phyloP scores from a whole-genome alignment of 2,797 vertebrate species.

The Anguilla marmorata region DNA sequence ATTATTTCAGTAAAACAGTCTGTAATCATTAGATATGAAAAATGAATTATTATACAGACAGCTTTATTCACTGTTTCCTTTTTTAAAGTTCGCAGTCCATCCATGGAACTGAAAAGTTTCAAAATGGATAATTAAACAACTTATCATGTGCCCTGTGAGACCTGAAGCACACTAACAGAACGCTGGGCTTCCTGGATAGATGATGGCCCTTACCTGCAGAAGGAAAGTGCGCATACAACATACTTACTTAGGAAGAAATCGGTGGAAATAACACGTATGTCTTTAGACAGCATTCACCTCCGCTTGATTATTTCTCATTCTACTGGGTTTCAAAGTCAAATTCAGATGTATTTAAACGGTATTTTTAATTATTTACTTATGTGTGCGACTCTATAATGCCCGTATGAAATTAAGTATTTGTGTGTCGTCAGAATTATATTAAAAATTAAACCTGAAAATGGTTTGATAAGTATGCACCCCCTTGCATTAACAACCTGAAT shows the following conservation, averaged over 20 bases:
- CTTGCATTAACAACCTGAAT: too few species aligned
- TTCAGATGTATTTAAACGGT: too few species aligned
- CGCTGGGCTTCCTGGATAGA: slow-evolving; percentile 35
- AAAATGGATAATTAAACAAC: slow-evolving; percentile 53
- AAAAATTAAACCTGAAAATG: too few species aligned
- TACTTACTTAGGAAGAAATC: slow-evolving; percentile 21
- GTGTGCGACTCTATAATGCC: too few species aligned
- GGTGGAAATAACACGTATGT: neutral
- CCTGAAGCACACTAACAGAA: slow-evolving; percentile 31
- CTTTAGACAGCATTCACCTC: neutral
- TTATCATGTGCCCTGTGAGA: slow-evolving; percentile 48
- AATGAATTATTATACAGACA: slow-evolving; percentile 85
- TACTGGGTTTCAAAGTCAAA: too few species aligned
- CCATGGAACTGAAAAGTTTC: slow-evolving; percentile 67
- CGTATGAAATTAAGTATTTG: too few species aligned
- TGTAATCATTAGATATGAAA: slow-evolving; percentile 92
- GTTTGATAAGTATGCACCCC: too few species aligned
- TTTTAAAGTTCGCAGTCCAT: slow-evolving; percentile 78
- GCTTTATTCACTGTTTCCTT: slow-evolving; percentile 81
- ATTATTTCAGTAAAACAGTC: slow-evolving; percentile 89
- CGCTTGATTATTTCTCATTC: neutral
- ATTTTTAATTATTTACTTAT: too few species aligned
- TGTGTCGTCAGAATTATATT: too few species aligned
- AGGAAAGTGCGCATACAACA: slow-evolving; percentile 44
- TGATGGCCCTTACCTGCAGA: slow-evolving; percentile 39